These are phyloP conservation scores for Drosophila quinaria DNA, from an alignment of 2,888 invertebrate genomes.

Conservation along the genomic window DNA sequence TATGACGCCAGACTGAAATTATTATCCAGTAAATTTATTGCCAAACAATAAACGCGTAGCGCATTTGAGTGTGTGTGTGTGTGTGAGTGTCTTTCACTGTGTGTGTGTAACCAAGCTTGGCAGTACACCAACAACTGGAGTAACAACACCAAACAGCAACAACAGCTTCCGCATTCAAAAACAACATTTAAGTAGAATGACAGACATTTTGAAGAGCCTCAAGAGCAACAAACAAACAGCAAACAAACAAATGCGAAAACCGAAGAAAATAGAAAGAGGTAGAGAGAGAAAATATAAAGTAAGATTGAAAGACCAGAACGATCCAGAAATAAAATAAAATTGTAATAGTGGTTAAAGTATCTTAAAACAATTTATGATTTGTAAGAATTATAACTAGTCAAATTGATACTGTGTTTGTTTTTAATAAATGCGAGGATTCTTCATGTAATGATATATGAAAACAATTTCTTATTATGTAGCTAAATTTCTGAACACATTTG, in stretches of 20 bases:
- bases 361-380: no score
- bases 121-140: conserved; percentile 47
- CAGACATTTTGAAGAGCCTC: conserved; percentile 66
- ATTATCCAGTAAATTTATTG: conserved; percentile 83
- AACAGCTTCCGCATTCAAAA: conserved; percentile 18
- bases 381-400: no score
- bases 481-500: no score
- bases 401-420: no score
- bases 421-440: no score
- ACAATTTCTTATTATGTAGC: not conserved
- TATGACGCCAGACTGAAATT: conserved; percentile 83
- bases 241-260: conserved; percentile 25
- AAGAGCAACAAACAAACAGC: conserved; percentile 41
- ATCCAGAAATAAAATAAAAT: no score
- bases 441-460: no score
- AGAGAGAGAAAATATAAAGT: not conserved
- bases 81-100: conserved; percentile 4
- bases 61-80: conserved; percentile 37
- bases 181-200: conserved; percentile 45
- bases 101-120: conserved; percentile 46
- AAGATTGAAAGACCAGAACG: not conserved
- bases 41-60: conserved; percentile 76
- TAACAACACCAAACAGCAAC: conserved; percentile 30
- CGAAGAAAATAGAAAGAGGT: not conserved
- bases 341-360: no score